phyloP scores from a whole-genome alignment of 2,797 vertebrate species.

The Dermochelys coriacea region DNA sequence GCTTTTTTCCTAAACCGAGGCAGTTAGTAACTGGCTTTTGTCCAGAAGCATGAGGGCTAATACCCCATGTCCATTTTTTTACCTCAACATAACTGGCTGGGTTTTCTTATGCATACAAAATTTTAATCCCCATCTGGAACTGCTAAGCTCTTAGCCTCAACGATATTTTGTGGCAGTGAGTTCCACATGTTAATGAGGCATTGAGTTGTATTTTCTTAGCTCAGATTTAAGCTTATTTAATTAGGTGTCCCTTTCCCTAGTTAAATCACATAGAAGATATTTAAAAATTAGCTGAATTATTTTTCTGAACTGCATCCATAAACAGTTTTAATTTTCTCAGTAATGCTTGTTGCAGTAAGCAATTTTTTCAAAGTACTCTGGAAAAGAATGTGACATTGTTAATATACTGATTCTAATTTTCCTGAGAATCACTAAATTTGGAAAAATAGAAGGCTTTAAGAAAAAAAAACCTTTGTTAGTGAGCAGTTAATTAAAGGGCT shows the following conservation, averaged over 20 bases:
- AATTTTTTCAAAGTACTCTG: conserved; percentile 30
- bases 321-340: conserved; percentile 36
- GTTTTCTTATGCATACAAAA: not conserved
- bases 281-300: conserved; percentile 9
- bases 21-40: not conserved
- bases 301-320: conserved; percentile 10
- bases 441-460: conserved; percentile 54
- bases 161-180: not conserved
- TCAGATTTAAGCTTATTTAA: not conserved
- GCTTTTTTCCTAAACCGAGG: not conserved
- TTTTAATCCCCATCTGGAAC: conserved; percentile 1
- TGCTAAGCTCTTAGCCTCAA: not conserved
- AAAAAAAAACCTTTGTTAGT: conserved; percentile 56
- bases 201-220: not conserved
- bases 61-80: not conserved
- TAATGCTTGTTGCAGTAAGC: not conserved
- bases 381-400: conserved; percentile 63
- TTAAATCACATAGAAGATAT: not conserved
- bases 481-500: conserved; percentile 63
- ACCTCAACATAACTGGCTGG: not conserved
- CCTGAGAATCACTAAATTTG: conserved; percentile 37
- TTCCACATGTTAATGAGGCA: not conserved
- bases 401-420: conserved; percentile 67
- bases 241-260: not conserved
- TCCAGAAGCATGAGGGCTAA: not conserved